A percentile compares a stretch with the other conserved stretches of the same genome.
phyloP scores from a whole-genome alignment of 2,888 invertebrate genomes.

The Drosophila neonasuta region DNA sequence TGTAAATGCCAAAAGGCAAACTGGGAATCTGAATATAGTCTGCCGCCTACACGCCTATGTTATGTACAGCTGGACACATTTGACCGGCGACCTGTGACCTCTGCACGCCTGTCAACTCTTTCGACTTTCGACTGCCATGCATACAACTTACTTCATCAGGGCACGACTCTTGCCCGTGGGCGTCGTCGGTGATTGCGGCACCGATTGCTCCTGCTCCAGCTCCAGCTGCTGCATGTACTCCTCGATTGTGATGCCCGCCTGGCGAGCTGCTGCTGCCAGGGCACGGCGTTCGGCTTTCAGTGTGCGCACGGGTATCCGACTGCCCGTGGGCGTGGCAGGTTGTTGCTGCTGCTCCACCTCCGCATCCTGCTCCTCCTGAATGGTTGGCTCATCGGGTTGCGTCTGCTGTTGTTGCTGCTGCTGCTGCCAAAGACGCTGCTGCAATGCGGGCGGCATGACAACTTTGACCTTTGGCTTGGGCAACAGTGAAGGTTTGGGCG shows the following conservation, averaged over 20 bases:
- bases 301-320: slow-evolving; percentile 82
- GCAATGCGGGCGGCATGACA: slow-evolving; percentile 76
- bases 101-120: slow-evolving; percentile 57
- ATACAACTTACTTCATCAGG: slow-evolving; percentile 78
- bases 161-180: slow-evolving; percentile 67
- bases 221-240: slow-evolving; percentile 56
- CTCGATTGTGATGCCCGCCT: slow-evolving; percentile 62
- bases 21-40: slow-evolving; percentile 23
- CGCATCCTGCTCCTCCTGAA: background rate
- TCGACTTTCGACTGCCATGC: slow-evolving; percentile 49
- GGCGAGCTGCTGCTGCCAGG: slow-evolving; percentile 67
- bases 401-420: slow-evolving; percentile 51
- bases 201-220: slow-evolving; percentile 29
- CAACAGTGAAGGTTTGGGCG: slow-evolving; percentile 79
- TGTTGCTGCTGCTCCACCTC: slow-evolving; percentile 50
- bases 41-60: slow-evolving; percentile 37
- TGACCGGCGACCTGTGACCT: slow-evolving; percentile 27
- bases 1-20: slow-evolving; percentile 30
- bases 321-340: slow-evolving; percentile 54
- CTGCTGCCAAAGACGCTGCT: slow-evolving; percentile 68
- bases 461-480: slow-evolving; percentile 82
- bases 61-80: slow-evolving; percentile 27
- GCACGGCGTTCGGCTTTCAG: slow-evolving; percentile 81
- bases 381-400: slow-evolving; percentile 22
- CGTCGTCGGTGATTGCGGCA: slow-evolving; percentile 39